Evolutionary conservation across 2,113 vertebrate species (phyloP).

Genomic region (Benitochromis conjunctus): DNA sequence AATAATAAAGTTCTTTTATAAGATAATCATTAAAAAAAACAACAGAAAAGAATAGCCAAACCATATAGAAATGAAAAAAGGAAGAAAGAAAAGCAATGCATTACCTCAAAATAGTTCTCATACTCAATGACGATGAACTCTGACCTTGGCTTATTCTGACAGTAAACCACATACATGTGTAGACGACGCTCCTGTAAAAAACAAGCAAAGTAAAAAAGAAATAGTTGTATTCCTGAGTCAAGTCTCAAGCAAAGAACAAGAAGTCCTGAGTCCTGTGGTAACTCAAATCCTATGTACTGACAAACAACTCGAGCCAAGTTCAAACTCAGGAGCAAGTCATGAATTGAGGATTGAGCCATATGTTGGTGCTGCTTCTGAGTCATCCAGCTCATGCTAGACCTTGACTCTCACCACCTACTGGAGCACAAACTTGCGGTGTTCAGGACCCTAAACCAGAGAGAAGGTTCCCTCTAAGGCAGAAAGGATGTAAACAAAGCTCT

Average conservation of each 20-base stretch:
- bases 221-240: neutral
- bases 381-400: neutral
- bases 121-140: slow-evolving; percentile 97
- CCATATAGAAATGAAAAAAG: neutral
- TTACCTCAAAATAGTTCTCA: slow-evolving; percentile 93
- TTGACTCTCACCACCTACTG: neutral
- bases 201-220: neutral
- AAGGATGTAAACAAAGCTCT: neutral
- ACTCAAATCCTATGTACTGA: neutral
- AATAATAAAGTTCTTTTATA: neutral
- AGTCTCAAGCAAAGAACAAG: neutral
- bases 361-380: neutral
- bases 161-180: slow-evolving; percentile 97
- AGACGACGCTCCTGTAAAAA: slow-evolving; percentile 84
- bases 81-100: neutral
- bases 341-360: neutral
- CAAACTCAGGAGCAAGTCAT: neutral
- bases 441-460: neutral
- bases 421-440: neutral
- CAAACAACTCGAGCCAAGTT: neutral
- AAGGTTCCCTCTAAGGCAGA: neutral
- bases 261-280: neutral
- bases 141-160: slow-evolving; percentile 95
- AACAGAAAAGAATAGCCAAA: neutral
- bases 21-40: neutral